phyloP scores from a whole-genome alignment of 2,113 vertebrate species.

The Canis aureus region DNA sequence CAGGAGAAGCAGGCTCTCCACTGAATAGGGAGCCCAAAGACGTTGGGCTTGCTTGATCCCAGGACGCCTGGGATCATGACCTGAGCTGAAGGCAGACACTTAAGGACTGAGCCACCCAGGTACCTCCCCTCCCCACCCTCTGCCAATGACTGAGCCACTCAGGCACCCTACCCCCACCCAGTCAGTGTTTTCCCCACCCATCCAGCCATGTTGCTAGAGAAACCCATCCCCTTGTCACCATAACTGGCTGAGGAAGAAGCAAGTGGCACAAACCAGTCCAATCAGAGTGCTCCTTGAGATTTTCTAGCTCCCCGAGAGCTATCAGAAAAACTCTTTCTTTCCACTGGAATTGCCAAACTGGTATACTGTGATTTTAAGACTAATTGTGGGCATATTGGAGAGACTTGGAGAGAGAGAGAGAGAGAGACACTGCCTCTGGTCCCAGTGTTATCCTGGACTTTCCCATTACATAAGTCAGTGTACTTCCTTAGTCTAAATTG shows the following conservation, averaged over 20 bases:
- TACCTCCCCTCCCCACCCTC: no score
- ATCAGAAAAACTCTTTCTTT: neutral
- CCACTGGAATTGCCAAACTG: neutral
- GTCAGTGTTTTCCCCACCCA: neutral
- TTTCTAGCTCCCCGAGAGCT: neutral
- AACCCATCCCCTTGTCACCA: neutral
- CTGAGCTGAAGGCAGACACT: no score
- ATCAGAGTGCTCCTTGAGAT: neutral
- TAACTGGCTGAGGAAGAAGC: neutral
- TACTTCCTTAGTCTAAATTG: constrained; percentile 27
- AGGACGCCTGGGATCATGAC: no score
- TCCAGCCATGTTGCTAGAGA: neutral
- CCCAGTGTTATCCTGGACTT: neutral
- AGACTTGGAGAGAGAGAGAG: neutral
- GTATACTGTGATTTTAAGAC: constrained; percentile 19
- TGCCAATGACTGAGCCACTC: no score
- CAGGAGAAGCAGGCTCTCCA: no score
- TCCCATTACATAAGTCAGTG: neutral
- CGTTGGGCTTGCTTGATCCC: no score
- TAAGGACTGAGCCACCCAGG: no score
- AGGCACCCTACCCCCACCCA: no score
- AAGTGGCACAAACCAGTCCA: neutral
- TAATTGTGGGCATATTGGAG: neutral
- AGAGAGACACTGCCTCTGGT: neutral
- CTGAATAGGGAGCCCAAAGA: no score